phyloP scores from a whole-genome alignment of 1,140 invertebrate genomes.

The Gonioctena quinquepunctata region DNA sequence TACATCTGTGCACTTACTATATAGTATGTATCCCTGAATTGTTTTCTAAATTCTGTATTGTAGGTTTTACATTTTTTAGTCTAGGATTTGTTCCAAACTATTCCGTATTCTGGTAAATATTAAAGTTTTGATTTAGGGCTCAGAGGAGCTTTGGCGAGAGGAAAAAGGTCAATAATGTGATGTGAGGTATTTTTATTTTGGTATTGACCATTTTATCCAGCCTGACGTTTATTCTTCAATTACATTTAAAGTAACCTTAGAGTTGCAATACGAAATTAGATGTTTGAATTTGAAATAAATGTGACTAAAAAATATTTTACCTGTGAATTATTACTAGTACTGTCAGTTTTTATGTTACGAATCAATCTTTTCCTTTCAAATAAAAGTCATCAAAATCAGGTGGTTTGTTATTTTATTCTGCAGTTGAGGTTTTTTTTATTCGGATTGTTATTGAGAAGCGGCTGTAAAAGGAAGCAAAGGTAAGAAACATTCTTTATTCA shows the following conservation, averaged over 20 bases:
- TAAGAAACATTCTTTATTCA: too few species aligned
- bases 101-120: too few species aligned
- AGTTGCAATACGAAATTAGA: constrained; percentile 48
- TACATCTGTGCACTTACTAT: constrained; percentile 47
- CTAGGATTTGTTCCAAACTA: constrained; percentile 33
- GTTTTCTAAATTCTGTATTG: constrained; percentile 31
- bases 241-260: too few species aligned
- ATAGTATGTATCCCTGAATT: constrained; percentile 42
- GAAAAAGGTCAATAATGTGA: too few species aligned
- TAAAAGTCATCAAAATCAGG: neutral
- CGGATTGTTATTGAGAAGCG: too few species aligned
- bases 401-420: neutral
- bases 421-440: neutral
- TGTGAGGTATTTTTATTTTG: too few species aligned
- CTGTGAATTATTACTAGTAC: constrained; percentile 15
- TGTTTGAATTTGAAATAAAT: constrained; percentile 53
- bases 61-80: constrained; percentile 42
- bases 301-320: constrained; percentile 41
- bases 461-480: too few species aligned
- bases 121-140: too few species aligned
- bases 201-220: too few species aligned
- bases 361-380: constrained; percentile 2
- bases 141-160: too few species aligned
- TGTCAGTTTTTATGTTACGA: constrained; percentile 10
- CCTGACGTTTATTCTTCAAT: too few species aligned